A percentile compares a stretch with the other conserved stretches of the same genome.
phyloP scores from a whole-genome alignment of 2,888 invertebrate species.

The Lomographa bimaculata region DNA sequence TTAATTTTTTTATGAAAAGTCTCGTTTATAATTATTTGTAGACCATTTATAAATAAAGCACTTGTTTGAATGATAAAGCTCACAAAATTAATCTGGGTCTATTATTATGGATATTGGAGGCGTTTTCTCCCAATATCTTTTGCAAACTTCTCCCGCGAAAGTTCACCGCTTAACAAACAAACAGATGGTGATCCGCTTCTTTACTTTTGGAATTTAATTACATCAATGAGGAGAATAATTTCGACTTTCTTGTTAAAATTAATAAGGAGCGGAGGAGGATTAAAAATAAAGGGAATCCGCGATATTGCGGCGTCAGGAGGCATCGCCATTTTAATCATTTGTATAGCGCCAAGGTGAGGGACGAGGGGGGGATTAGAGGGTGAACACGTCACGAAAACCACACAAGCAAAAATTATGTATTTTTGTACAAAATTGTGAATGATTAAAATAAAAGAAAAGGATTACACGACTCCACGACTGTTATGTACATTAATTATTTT shows the following conservation, averaged over 20 bases:
- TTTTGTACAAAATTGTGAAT: no score
- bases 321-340: slow-evolving; percentile 32
- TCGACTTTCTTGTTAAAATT: slow-evolving; percentile 42
- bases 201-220: slow-evolving; percentile 41
- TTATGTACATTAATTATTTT: no score
- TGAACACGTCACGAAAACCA: background rate
- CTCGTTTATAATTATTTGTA: no score
- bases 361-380: background rate
- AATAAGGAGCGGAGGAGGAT: slow-evolving; percentile 36
- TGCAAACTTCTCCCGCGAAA: slow-evolving; percentile 24
- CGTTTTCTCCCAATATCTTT: slow-evolving; percentile 12
- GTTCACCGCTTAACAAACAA: slow-evolving; percentile 41
- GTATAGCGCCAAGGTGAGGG: slow-evolving; percentile 5
- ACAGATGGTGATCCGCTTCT: slow-evolving; percentile 28
- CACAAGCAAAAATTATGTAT: background rate
- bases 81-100: slow-evolving; percentile 9
- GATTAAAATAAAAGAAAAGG: no score
- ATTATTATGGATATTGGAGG: slow-evolving; percentile 17
- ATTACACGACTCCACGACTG: no score
- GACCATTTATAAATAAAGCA: slow-evolving; percentile 3
- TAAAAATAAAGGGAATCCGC: slow-evolving; percentile 38
- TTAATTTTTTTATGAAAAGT: no score
- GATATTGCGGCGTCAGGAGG: slow-evolving; percentile 29
- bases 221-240: slow-evolving; percentile 38
- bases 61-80: slow-evolving; percentile 1